phyloP scores from a whole-genome alignment of 2,888 invertebrate genomes.

The Pammene fasciana region DNA sequence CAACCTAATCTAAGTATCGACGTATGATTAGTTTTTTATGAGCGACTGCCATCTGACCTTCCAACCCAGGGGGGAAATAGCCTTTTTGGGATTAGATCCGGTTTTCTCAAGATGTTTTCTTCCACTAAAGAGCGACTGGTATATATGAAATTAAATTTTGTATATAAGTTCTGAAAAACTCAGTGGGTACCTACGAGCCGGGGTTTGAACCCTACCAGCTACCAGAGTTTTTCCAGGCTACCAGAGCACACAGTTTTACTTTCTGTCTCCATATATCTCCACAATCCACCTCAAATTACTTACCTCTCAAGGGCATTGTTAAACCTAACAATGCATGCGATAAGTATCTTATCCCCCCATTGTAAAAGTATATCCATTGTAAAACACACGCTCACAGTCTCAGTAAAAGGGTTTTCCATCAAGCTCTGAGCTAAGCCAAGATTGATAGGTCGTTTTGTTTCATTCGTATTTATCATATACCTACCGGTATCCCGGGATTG shows the following conservation, averaged over 20 bases:
- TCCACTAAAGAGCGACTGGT: too few relatives aligned
- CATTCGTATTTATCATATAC: too few relatives aligned
- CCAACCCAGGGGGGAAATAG: too few relatives aligned
- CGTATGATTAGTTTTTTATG: too few relatives aligned
- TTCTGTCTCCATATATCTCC: not conserved
- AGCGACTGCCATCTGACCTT: too few relatives aligned
- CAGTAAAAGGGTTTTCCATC: conserved; percentile 25
- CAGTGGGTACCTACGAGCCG: too few relatives aligned
- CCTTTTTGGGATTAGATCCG: too few relatives aligned
- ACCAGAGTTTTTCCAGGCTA: not conserved
- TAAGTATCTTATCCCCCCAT: conserved; percentile 23
- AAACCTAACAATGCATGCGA: conserved; percentile 31
- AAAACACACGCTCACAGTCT: conserved; percentile 14
- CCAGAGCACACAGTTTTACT: not conserved
- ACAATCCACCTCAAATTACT: conserved; percentile 11
- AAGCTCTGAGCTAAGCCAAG: conserved; percentile 24
- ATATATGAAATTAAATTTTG: not conserved
- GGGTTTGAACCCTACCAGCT: too few relatives aligned
- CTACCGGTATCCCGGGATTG: too few relatives aligned
- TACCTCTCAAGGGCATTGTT: conserved; percentile 23
- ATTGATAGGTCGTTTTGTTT: conserved; percentile 36
- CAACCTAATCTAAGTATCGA: too few relatives aligned
- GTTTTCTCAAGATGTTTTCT: too few relatives aligned
- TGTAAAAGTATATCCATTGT: conserved; percentile 31
- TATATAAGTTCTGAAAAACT: not conserved